Conservation (phyloP, 2,797 vertebrate genomes). For the Holocentrus rufus region DNA sequence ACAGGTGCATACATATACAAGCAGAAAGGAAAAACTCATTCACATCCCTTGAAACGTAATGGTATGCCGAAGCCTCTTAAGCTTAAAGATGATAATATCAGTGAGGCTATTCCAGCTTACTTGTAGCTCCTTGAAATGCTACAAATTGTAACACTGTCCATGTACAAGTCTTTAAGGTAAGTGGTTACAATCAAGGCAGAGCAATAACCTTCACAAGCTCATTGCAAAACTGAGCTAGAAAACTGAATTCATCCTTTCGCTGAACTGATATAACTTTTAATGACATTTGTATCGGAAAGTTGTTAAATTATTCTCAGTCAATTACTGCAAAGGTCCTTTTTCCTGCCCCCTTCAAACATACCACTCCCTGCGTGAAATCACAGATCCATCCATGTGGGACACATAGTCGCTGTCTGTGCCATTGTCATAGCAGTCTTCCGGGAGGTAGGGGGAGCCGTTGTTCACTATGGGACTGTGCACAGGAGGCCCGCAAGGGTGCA, state of each 20-base stretch:
- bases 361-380: conserved; percentile 99
- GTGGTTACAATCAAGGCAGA: conserved; percentile 77
- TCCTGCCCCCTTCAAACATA: conserved; percentile 85
- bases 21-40: conserved; percentile 65
- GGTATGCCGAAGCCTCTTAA: conserved; percentile 41
- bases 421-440: conserved; percentile 90
- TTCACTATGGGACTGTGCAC: conserved; percentile 73
- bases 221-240: conserved; percentile 55
- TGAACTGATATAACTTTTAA: conserved; percentile 58
- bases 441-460: conserved; percentile 90
- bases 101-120: conserved; percentile 41
- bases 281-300: conserved; percentile 61
- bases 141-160: conserved; percentile 61
- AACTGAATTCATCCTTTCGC: conserved; percentile 35
- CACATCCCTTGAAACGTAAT: conserved; percentile 56
- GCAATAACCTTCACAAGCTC: conserved; percentile 62
- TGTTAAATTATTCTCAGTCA: conserved; percentile 62
- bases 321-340: conserved; percentile 33
- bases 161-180: conserved; percentile 72
- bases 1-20: conserved; percentile 68
- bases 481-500: conserved; percentile 81
- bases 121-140: conserved; percentile 63
- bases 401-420: conserved; percentile 96
- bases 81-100: conserved; percentile 42
- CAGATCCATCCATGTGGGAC: conserved; percentile 96